Percentiles rank a stretch among this genome's conserved stretches.
phyloP scores from a whole-genome alignment of 2,113 vertebrate species.

The Reinhardtius hippoglossoides region DNA sequence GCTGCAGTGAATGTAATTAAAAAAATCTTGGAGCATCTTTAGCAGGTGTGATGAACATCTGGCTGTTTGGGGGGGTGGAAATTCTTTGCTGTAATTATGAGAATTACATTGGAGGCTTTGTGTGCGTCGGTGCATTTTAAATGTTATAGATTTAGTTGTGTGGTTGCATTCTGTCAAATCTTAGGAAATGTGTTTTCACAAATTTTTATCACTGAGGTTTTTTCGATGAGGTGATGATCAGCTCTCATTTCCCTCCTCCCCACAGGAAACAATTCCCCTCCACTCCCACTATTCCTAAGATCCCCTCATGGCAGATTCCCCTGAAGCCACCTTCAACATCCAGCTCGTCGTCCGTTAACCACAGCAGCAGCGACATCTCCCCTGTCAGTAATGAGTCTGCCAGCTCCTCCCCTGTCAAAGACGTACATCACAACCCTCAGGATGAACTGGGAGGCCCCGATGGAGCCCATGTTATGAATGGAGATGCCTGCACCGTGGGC shows the following conservation, averaged over 20 bases:
- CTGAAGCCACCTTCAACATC: constrained; percentile 87
- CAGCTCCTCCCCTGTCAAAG: constrained; percentile 89
- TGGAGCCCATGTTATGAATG: constrained; percentile 79
- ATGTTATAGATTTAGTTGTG: constrained; percentile 11
- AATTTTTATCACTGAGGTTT: constrained; percentile 9
- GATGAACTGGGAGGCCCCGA: constrained; percentile 74
- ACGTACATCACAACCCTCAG: constrained; percentile 87
- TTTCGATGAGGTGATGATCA: constrained; percentile 27
- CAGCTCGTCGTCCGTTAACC: constrained; percentile 82
- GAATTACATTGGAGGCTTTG: constrained; percentile 40
- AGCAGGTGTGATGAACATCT: constrained; percentile 78
- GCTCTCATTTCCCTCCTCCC: constrained; percentile 33
- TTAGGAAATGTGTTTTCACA: constrained; percentile 25
- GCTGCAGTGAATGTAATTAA: constrained; percentile 61
- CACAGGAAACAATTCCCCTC: constrained; percentile 96
- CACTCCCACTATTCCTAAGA: constrained; percentile 92
- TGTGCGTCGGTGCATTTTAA: constrained; percentile 35
- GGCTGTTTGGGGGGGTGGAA: constrained; percentile 39
- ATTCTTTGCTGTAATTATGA: constrained; percentile 62
- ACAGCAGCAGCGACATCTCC: constrained; percentile 98
- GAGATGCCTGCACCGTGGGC: constrained; percentile 50
- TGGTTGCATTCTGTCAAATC: neutral
- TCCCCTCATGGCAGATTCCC: constrained; percentile 96
- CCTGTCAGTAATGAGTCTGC: constrained; percentile 93
- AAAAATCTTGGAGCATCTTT: constrained; percentile 50